Evolutionary conservation across 2,888 invertebrate species (phyloP).

Genomic region (Trisateles emortualis): DNA sequence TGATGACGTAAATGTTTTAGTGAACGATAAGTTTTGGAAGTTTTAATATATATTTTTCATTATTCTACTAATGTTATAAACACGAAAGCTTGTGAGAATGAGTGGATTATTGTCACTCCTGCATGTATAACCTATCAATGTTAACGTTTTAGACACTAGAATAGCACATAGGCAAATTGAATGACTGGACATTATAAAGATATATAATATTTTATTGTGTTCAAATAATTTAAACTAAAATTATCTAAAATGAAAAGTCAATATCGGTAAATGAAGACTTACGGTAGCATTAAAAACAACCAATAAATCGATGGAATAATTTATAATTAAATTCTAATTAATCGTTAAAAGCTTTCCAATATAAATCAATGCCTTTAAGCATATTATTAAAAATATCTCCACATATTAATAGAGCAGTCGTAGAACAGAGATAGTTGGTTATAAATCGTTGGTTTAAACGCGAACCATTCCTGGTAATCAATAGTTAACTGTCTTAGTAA

Average conservation of each 20-base stretch:
- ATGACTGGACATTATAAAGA: too few species aligned
- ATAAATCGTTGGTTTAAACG: slow-evolving; percentile 67
- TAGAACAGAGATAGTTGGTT: slow-evolving; percentile 53
- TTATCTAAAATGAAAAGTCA: background rate
- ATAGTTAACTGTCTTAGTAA: slow-evolving; percentile 69
- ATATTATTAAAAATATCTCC: slow-evolving; percentile 40
- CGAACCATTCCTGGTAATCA: slow-evolving; percentile 65
- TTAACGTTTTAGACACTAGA: too few species aligned
- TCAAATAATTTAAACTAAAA: background rate
- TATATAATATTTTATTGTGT: too few species aligned
- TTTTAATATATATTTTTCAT: too few species aligned
- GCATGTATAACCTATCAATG: too few species aligned
- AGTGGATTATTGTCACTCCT: too few species aligned
- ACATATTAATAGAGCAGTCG: slow-evolving; percentile 56
- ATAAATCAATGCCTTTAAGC: slow-evolving; percentile 32
- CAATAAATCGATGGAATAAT: slow-evolving; percentile 5
- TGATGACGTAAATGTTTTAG: slow-evolving; percentile 2
- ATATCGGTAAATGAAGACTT: background rate
- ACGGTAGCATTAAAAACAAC: slow-evolving; percentile 10
- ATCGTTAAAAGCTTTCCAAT: slow-evolving; percentile 15
- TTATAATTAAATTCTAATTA: slow-evolving; percentile 17
- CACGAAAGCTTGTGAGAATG: too few species aligned
- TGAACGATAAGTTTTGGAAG: background rate
- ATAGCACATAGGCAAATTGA: too few species aligned
- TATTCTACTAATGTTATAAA: too few species aligned